Evolutionary conservation across 2,888 invertebrate species (phyloP).

Genomic region (Drepanosiphum platanoidis): DNA sequence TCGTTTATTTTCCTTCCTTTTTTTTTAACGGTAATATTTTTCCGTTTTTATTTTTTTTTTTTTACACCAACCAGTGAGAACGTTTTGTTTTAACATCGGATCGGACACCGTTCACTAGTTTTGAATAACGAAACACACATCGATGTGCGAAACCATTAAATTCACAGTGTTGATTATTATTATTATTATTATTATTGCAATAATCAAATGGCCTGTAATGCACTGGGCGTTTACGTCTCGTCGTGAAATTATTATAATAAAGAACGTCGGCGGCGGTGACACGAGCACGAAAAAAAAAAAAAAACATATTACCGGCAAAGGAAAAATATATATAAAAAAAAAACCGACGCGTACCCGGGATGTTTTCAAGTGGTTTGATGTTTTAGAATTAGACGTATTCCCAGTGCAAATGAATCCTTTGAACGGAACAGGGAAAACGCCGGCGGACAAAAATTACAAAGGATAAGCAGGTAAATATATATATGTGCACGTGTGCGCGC

Average conservation of each 20-base stretch:
- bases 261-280: neutral
- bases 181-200: neutral
- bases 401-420: slow-evolving; percentile 1
- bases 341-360: neutral
- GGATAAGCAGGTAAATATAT: neutral
- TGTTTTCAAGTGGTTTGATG: slow-evolving; percentile 14
- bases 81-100: too few species aligned
- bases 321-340: neutral
- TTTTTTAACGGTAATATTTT: too few species aligned
- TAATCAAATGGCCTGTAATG: neutral
- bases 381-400: slow-evolving; percentile 1
- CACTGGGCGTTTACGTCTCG: neutral
- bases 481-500: neutral
- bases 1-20: too few species aligned
- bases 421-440: neutral
- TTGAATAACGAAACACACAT: neutral
- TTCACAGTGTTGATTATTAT: neutral
- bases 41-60: too few species aligned
- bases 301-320: neutral
- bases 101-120: neutral
- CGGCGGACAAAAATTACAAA: slow-evolving; percentile 2
- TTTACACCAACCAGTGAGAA: too few species aligned
- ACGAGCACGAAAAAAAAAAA: neutral
- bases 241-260: neutral
- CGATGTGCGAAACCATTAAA: neutral